phyloP scores from a whole-genome alignment of 2,888 invertebrate genomes.

The Megamerina dolium region DNA sequence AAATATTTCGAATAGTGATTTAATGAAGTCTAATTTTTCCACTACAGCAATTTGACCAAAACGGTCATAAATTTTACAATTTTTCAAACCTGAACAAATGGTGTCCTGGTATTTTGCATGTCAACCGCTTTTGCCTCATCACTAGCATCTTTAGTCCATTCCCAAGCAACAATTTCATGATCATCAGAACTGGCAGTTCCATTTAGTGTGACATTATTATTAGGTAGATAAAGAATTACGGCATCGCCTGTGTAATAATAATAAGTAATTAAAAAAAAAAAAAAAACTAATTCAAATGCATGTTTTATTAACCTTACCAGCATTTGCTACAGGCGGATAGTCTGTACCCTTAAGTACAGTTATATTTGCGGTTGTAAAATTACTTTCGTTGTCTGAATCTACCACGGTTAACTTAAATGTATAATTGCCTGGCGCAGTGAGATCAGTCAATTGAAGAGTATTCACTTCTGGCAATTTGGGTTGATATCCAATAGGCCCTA shows the following conservation, averaged over 20 bases:
- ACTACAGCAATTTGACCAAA: too few relatives aligned
- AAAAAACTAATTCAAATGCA: too few relatives aligned
- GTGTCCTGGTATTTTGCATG: conserved; percentile 91
- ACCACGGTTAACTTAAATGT: conserved; percentile 86
- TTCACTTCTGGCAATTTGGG: conserved; percentile 72
- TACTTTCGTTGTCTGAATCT: conserved; percentile 82
- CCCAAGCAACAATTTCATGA: conserved; percentile 88
- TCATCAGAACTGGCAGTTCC: conserved; percentile 90
- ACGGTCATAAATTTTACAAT: too few relatives aligned
- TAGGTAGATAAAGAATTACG: conserved; percentile 83
- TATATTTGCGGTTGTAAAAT: conserved; percentile 80
- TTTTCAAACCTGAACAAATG: conserved; percentile 65
- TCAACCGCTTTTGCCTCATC: conserved; percentile 88
- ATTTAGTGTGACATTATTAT: conserved; percentile 77
- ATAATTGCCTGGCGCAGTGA: conserved; percentile 82
- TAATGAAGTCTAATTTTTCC: too few relatives aligned
- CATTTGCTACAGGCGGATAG: conserved; percentile 93
- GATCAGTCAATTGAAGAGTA: conserved; percentile 76
- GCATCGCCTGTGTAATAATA: conserved; percentile 60
- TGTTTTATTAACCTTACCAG: too few relatives aligned
- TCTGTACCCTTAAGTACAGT: conserved; percentile 86
- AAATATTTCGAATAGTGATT: too few relatives aligned
- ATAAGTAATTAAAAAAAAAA: background rate
- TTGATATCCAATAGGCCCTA: conserved; percentile 81
- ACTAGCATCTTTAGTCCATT: conserved; percentile 88